Evolutionary conservation across 2,888 invertebrate genomes (phyloP).

Genomic region (Pseudococcus viburni): DNA sequence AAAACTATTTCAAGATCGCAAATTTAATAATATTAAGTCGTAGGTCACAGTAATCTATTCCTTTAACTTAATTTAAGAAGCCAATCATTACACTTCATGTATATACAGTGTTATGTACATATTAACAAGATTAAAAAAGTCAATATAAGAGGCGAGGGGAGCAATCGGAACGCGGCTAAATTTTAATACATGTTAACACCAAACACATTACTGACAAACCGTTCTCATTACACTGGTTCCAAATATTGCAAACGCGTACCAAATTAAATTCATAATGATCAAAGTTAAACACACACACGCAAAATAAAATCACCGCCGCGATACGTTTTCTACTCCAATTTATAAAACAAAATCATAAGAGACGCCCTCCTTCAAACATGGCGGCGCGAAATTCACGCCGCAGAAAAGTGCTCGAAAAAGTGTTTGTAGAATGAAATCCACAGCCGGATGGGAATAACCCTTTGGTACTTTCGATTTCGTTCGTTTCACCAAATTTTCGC

Average conservation of each 20-base stretch:
- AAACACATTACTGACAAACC: slow-evolving; percentile 64
- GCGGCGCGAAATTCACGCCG: slow-evolving; percentile 51
- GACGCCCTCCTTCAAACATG: slow-evolving; percentile 66
- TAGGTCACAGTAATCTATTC: slow-evolving; percentile 65
- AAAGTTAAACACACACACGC: slow-evolving; percentile 64
- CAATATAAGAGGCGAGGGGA: slow-evolving; percentile 60
- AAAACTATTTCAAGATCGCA: slow-evolving; percentile 66
- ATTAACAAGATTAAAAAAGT: slow-evolving; percentile 66
- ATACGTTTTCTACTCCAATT: slow-evolving; percentile 64
- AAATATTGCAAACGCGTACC: slow-evolving; percentile 65
- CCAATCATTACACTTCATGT: slow-evolving; percentile 73
- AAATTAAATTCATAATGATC: slow-evolving; percentile 66
- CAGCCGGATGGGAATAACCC: background rate
- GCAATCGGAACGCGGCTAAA: slow-evolving; percentile 66
- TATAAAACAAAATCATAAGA: slow-evolving; percentile 68
- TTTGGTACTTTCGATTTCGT: background rate
- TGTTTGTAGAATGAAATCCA: background rate
- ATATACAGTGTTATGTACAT: slow-evolving; percentile 66
- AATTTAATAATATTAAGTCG: slow-evolving; percentile 65
- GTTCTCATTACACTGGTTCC: slow-evolving; percentile 66
- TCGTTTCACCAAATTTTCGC: background rate
- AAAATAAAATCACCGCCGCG: slow-evolving; percentile 63
- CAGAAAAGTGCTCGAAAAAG: slow-evolving; percentile 56
- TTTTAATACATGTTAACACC: slow-evolving; percentile 66
- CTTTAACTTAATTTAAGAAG: slow-evolving; percentile 84